phyloP scores from a whole-genome alignment of 1,140 invertebrate genomes.

The Drosophila serrata region DNA sequence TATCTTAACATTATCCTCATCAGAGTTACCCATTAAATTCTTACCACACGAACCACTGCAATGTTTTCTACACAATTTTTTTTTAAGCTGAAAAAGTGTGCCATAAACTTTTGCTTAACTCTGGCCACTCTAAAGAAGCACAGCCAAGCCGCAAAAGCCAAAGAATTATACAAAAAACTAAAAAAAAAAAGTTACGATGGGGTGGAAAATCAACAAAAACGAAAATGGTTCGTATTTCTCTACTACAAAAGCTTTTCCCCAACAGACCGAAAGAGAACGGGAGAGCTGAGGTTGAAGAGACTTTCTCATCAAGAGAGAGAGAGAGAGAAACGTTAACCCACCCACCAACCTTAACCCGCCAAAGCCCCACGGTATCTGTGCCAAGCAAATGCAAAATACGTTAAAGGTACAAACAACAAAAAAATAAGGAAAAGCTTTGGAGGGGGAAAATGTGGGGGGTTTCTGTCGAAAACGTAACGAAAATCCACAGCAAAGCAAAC shows the following conservation, averaged over 20 bases:
- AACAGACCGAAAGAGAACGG: conserved; percentile 18
- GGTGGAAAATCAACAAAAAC: conserved; percentile 31
- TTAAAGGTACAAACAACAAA: conserved; percentile 39
- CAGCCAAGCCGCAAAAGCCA: conserved; percentile 65
- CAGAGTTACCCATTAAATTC: conserved; percentile 13
- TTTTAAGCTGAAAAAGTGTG: conserved; percentile 39
- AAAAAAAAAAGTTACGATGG: conserved; percentile 4
- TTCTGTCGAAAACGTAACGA: conserved; percentile 69
- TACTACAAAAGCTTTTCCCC: conserved; percentile 76
- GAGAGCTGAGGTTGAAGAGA: conserved; percentile 22
- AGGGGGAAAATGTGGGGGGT: neutral
- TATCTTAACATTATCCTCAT: neutral
- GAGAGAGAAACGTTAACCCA: conserved; percentile 30
- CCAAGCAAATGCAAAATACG: conserved; percentile 75
- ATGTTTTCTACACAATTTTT: conserved; percentile 33
- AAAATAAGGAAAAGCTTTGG: conserved; percentile 29
- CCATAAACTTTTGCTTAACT: conserved; percentile 50
- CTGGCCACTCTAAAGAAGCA: conserved; percentile 68
- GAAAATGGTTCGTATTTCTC: conserved; percentile 65
- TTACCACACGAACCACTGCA: conserved; percentile 2
- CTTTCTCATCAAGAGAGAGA: conserved; percentile 1
- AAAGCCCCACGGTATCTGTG: conserved; percentile 20
- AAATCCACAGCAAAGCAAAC: conserved; percentile 80
- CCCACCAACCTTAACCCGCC: conserved; percentile 18
- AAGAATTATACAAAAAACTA: conserved; percentile 32